These are phyloP conservation scores for Ruditapes philippinarum DNA, from an alignment of 1,140 invertebrate species.

Conservation along the genomic window DNA sequence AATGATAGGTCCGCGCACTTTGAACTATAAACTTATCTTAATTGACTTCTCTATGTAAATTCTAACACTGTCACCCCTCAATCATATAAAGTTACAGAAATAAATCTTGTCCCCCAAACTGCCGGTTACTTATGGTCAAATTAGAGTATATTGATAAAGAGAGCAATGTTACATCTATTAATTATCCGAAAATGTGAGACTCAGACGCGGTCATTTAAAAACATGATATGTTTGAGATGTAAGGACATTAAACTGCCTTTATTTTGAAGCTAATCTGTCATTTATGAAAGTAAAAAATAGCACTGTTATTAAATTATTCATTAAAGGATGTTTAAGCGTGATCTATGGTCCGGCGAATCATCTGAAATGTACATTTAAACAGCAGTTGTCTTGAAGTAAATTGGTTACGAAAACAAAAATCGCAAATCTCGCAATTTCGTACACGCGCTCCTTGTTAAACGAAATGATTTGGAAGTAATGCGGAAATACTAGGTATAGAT, in stretches of 20 bases:
- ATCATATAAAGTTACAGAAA: constrained; percentile 52
- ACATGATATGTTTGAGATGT: constrained; percentile 8
- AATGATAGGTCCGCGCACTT: constrained; percentile 36
- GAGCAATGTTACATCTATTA: constrained; percentile 25
- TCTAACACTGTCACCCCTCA: constrained; percentile 26
- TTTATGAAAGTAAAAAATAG: constrained; percentile 33
- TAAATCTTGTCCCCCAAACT: constrained; percentile 25
- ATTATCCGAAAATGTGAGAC: constrained; percentile 36
- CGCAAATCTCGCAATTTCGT: background rate
- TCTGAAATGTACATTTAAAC: constrained; percentile 19
- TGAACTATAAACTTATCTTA: constrained; percentile 25
- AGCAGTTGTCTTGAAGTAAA: background rate
- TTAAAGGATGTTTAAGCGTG: constrained; percentile 20
- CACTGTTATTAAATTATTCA: background rate
- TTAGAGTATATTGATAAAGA: constrained; percentile 41
- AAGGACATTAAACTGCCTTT: background rate
- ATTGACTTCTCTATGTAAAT: constrained; percentile 3
- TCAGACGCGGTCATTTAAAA: background rate
- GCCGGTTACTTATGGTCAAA: constrained; percentile 41
- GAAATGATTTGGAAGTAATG: background rate
- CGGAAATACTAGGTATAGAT: constrained; percentile 14
- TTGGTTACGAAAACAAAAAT: background rate
- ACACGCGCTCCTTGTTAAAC: constrained; percentile 21
- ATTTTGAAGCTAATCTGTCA: constrained; percentile 4
- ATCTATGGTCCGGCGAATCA: background rate